Evolutionary conservation across 2,113 vertebrate genomes (phyloP), one percentile per base, ranked within the genome.

Genomic region (Columba livia): DNA sequence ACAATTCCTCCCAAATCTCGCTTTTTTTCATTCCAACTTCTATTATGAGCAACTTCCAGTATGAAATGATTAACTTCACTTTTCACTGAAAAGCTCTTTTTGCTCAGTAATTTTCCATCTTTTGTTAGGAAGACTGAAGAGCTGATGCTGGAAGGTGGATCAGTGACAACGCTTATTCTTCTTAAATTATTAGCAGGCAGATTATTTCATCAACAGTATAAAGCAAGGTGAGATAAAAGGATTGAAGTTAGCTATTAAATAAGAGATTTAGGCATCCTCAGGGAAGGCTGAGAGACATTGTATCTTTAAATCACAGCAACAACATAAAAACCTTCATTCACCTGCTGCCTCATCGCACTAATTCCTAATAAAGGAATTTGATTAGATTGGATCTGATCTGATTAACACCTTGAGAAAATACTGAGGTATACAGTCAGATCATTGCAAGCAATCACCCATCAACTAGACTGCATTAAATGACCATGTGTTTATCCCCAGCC

Each of bases 361-460:
- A 79, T 40, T 71, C 78, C 42, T 64, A 74, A 14, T 40, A 74
- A 74, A n/a, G 51, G 26, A 70, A 78, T 61, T 29, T 61, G 28
- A 85, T 40, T 11, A 32, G 5, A 65, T 64, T 36, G 34, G 34
- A 48, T 18, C 18, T 56, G 26, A 74, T 25, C 47, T 47, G 44
- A 71, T 47, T 6, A 89, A 47, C 19, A 58, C 11, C 6, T 11
- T 38, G 53, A 53, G 42, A 71, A 89, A 74, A 81, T 11, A 56
- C 4, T 1, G 7, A 78, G 19, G 20, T 47, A 31, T 4, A 69
- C 21, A 21, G n/a, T 15, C 32, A 44, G n/a, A 58, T 17, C 21
- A 66, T 44, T 31, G 36, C 0, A 5, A 47, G 23, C 1, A 1
- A 48, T 2, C 2, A 6, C 18, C 20, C 28, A 56, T 73, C 54